Conservation (phyloP, 2,888 invertebrate species). For the Euzophera pinguis region DNA sequence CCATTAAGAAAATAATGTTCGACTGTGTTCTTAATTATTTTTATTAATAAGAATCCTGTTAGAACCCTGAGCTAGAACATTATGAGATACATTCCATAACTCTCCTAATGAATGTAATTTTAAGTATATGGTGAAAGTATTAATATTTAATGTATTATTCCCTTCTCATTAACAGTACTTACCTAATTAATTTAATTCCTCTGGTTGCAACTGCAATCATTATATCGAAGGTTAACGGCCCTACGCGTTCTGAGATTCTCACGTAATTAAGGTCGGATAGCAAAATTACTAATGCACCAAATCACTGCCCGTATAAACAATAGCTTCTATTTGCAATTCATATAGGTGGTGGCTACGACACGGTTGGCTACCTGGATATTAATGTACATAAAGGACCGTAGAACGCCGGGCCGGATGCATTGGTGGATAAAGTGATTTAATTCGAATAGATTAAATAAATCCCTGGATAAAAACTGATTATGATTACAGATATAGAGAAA, state of each 20-base stretch:
- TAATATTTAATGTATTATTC: background rate
- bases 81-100: background rate
- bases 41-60: background rate
- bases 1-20: no score
- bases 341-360: slow-evolving; percentile 14
- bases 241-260: slow-evolving; percentile 12
- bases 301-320: slow-evolving; percentile 25
- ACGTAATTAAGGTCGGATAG: slow-evolving; percentile 17
- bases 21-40: no score
- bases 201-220: background rate
- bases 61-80: background rate
- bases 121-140: background rate
- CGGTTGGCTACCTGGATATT: slow-evolving; percentile 21
- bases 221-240: slow-evolving; percentile 5
- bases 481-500: no score
- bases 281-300: slow-evolving; percentile 24
- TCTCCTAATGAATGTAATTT: background rate
- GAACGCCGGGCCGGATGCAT: background rate
- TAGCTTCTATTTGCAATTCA: slow-evolving; percentile 27
- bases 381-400: slow-evolving; percentile 5
- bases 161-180: background rate
- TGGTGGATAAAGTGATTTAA: slow-evolving; percentile 1
- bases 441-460: background rate
- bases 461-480: no score
- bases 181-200: slow-evolving; percentile 5